A percentile compares a stretch with the other conserved stretches of the same genome.
Conservation (phyloP, 2,113 vertebrate genomes). For the Indicator indicator region DNA sequence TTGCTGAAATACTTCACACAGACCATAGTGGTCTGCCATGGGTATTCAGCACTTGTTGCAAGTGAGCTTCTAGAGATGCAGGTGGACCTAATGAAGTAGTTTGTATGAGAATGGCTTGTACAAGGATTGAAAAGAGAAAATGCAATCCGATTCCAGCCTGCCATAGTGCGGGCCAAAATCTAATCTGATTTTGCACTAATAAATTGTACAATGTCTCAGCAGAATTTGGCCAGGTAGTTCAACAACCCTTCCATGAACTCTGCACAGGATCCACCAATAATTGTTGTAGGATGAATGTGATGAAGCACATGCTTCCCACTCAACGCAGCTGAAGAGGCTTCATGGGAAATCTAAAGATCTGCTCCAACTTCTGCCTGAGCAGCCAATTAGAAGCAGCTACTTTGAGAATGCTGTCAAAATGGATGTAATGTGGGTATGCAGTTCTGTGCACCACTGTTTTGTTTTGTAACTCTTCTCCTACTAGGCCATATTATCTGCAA, state of each 20-base stretch:
- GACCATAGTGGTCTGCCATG: background rate
- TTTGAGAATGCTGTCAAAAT: background rate
- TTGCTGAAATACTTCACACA: background rate
- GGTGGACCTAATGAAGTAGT: background rate
- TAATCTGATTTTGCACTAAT: background rate
- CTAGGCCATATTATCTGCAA: background rate
- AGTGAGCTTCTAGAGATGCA: background rate
- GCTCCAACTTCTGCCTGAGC: background rate
- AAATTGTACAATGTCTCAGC: background rate
- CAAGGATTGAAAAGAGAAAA: background rate
- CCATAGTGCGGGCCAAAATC: background rate
- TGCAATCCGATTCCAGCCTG: background rate
- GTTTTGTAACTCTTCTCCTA: background rate
- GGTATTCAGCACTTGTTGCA: background rate
- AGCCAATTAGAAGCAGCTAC: background rate
- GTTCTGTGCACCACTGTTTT: background rate
- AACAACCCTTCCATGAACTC: background rate
- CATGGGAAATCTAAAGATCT: background rate
- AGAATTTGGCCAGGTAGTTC: background rate
- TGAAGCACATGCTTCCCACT: background rate
- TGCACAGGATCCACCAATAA: background rate
- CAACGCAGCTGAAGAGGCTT: background rate
- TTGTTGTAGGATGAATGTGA: background rate
- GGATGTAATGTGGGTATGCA: background rate
- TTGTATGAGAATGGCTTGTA: background rate